Evolutionary conservation across 2,888 invertebrate genomes (phyloP).

Genomic region (Agrotis exclamationis): DNA sequence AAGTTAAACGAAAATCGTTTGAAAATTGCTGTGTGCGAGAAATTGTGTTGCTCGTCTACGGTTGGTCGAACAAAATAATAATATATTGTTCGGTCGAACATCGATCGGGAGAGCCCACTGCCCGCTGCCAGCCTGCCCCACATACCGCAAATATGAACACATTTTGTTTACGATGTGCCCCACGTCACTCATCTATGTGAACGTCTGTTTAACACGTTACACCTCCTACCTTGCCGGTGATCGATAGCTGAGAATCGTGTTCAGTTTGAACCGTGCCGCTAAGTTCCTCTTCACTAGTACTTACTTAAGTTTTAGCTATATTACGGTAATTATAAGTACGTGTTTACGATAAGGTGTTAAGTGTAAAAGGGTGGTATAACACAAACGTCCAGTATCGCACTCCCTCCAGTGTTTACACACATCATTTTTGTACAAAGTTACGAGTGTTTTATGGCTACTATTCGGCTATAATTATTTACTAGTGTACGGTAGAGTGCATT

Average conservation of each 20-base stretch:
- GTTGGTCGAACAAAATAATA: constrained; percentile 81
- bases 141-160: constrained; percentile 62
- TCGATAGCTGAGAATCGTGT: constrained; percentile 16
- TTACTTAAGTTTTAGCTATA: constrained; percentile 59
- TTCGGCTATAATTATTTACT: constrained; percentile 78
- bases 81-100: constrained; percentile 74
- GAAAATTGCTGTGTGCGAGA: constrained; percentile 80
- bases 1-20: constrained; percentile 78
- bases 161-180: constrained; percentile 51
- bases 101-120: constrained; percentile 48
- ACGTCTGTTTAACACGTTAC: constrained; percentile 29
- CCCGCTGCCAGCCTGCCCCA: constrained; percentile 52
- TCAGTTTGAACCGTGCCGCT: constrained; percentile 44
- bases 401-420: constrained; percentile 91
- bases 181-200: constrained; percentile 36
- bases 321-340: constrained; percentile 62
- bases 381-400: constrained; percentile 90
- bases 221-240: constrained; percentile 13
- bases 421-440: constrained; percentile 88
- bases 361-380: constrained; percentile 82
- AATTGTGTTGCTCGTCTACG: constrained; percentile 76
- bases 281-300: constrained; percentile 52
- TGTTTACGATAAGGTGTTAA: constrained; percentile 71
- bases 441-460: constrained; percentile 80
- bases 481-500: constrained; percentile 68